A percentile compares a stretch with the other conserved stretches of the same genome.
These are phyloP conservation scores for Lithodes maja DNA, from an alignment of 2,888 invertebrate genomes.

Conservation along the genomic window DNA sequence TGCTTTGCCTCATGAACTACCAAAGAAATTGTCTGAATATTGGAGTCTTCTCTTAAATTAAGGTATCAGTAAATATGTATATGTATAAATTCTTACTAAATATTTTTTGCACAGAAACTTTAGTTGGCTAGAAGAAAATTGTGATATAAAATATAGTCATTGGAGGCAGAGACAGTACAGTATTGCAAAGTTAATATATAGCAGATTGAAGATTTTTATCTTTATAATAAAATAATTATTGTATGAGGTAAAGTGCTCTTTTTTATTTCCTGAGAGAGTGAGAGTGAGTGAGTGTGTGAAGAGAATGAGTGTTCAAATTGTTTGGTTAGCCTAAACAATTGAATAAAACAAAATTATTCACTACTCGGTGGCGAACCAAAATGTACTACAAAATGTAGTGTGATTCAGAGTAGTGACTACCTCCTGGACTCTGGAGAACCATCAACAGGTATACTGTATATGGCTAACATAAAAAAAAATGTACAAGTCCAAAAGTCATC, in stretches of 20 bases:
- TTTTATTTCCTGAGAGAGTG: not conserved
- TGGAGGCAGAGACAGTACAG: constrained; percentile 47
- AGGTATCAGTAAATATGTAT: too few relatives aligned
- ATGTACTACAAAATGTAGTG: too few relatives aligned
- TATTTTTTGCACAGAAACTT: not conserved
- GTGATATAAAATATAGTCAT: constrained; percentile 17
- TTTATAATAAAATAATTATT: constrained; percentile 53
- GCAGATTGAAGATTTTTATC: constrained; percentile 54
- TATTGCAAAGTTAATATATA: constrained; percentile 54
- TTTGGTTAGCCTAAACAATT: too few relatives aligned
- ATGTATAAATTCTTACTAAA: not conserved
- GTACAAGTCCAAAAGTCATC: too few relatives aligned
- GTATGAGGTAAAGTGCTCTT: constrained; percentile 33
- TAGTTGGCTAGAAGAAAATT: not conserved
- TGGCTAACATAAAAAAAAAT: too few relatives aligned
- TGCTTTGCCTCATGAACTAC: constrained; percentile 47
- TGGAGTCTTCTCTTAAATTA: not conserved
- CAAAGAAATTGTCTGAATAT: constrained; percentile 35
- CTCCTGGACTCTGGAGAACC: too few relatives aligned
- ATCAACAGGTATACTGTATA: too few relatives aligned
- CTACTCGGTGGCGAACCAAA: too few relatives aligned
- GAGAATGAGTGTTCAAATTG: not conserved
- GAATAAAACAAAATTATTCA: too few relatives aligned
- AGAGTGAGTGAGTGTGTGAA: not conserved
- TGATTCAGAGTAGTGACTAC: too few relatives aligned